Evolutionary conservation across 2,113 vertebrate genomes (phyloP).

Genomic region (Campylomormyrus tamandua): DNA sequence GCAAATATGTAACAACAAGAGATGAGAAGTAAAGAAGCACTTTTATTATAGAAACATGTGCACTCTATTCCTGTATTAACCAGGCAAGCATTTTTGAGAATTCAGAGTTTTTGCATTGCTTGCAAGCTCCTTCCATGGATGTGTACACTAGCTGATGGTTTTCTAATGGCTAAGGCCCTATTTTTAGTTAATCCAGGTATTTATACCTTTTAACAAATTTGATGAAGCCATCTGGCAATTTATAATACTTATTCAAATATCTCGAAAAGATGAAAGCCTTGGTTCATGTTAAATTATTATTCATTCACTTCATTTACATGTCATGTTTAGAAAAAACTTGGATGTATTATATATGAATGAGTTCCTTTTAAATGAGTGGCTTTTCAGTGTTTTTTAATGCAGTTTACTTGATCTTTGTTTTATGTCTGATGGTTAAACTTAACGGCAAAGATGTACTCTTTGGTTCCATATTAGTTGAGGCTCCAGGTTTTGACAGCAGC

Average conservation of each 20-base stretch:
- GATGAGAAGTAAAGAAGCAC: background rate
- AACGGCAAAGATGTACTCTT: slow-evolving; percentile 4
- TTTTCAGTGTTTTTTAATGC: background rate
- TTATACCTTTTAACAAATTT: background rate
- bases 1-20: slow-evolving; percentile 1
- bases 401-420: slow-evolving; percentile 23
- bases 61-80: background rate
- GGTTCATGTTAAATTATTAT: slow-evolving; percentile 29
- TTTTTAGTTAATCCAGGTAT: background rate
- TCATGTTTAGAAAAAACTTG: slow-evolving; percentile 39
- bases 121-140: background rate
- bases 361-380: background rate
- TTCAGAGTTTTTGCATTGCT: background rate
- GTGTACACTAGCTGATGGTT: background rate
- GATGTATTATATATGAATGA: slow-evolving; percentile 38
- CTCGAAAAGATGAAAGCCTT: slow-evolving; percentile 45
- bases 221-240: background rate
- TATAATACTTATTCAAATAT: background rate
- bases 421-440: slow-evolving; percentile 19
- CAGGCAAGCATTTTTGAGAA: slow-evolving; percentile 3
- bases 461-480: slow-evolving; percentile 24
- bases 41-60: background rate
- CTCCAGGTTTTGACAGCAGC: slow-evolving; percentile 21
- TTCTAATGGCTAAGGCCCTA: background rate
- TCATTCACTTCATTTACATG: slow-evolving; percentile 8